Conservation (phyloP, 2,113 vertebrate species). For the Peromyscus californicus region DNA sequence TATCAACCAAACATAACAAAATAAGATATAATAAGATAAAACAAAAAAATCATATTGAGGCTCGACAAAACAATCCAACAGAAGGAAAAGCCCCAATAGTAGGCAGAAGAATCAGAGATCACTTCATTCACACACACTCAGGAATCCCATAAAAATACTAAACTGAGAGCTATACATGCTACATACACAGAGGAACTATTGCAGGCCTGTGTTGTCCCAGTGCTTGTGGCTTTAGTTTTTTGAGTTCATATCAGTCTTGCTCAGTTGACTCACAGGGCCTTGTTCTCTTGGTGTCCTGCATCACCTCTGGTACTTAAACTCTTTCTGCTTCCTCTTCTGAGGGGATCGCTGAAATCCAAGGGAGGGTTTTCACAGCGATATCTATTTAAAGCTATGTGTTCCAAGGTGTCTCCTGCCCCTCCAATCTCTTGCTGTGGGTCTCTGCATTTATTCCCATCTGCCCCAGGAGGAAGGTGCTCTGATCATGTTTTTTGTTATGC, state of each 20-base stretch:
- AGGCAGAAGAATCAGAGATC: background rate
- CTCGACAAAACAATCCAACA: background rate
- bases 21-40: background rate
- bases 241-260: background rate
- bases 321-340: background rate
- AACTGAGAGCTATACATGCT: background rate
- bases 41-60: background rate
- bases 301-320: background rate
- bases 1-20: background rate
- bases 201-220: background rate
- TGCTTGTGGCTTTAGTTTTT: background rate
- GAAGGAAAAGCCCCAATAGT: background rate
- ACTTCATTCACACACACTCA: background rate
- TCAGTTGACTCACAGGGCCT: background rate
- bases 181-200: background rate
- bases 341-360: background rate
- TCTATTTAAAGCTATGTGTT: background rate
- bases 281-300: background rate
- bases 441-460: background rate
- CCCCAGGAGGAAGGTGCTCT: background rate
- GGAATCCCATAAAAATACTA: background rate
- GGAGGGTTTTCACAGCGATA: background rate
- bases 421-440: background rate
- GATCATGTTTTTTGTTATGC: background rate
- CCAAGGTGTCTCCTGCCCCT: background rate